Evolutionary conservation across 2,797 vertebrate species (phyloP).

Genomic region (Pseudomugil gertrudae): DNA sequence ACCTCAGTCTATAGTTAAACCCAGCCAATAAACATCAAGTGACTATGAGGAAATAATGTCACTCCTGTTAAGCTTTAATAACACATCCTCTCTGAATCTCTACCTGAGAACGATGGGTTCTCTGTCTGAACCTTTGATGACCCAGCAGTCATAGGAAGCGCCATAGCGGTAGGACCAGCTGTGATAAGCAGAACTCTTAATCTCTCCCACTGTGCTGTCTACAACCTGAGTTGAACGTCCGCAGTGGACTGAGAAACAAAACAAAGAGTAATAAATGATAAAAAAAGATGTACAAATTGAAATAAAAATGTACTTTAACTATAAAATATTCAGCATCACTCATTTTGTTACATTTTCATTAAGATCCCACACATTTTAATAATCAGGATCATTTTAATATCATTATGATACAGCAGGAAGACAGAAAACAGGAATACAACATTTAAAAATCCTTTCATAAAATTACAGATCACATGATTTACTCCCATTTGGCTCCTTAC

Average conservation of each 20-base stretch:
- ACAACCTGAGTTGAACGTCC: slow-evolving; percentile 71
- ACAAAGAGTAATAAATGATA: neutral
- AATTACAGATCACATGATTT: slow-evolving; percentile 5
- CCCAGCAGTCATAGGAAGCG: slow-evolving; percentile 82
- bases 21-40: neutral
- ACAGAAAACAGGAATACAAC: too few species aligned
- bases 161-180: slow-evolving; percentile 74
- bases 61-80: neutral
- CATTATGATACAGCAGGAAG: neutral
- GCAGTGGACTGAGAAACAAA: slow-evolving; percentile 69
- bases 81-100: neutral
- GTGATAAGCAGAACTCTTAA: slow-evolving; percentile 75
- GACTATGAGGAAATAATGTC: neutral
- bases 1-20: neutral
- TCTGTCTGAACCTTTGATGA: slow-evolving; percentile 78
- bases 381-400: too few species aligned
- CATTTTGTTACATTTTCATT: neutral
- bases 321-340: too few species aligned
- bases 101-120: slow-evolving; percentile 86
- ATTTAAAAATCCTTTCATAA: neutral
- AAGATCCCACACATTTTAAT: neutral
- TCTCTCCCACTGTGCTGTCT: slow-evolving; percentile 75
- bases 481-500: slow-evolving; percentile 64
- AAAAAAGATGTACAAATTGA: too few species aligned
- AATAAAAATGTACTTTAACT: too few species aligned